Conservation (phyloP, 2,888 invertebrate species). For the Celastrina argiolus region DNA sequence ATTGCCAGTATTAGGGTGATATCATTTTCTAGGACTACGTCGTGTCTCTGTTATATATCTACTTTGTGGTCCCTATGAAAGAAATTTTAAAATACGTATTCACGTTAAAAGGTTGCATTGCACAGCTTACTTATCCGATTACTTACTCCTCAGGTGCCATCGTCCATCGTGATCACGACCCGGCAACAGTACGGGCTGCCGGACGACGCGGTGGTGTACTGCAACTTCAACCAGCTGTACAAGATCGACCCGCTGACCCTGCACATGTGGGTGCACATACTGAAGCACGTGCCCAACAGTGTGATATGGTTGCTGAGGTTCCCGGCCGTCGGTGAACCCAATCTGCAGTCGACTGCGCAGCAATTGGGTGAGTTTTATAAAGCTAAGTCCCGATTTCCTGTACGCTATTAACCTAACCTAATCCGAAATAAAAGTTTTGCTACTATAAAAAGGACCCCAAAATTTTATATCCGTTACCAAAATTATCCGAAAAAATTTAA, state of each 20-base stretch:
- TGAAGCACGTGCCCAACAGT: constrained; percentile 96
- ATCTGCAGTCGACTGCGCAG: constrained; percentile 88
- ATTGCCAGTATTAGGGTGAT: no score
- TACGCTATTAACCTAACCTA: no score
- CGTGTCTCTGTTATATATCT: no score
- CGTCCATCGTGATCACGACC: constrained; percentile 96
- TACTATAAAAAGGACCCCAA: no score
- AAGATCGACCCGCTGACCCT: constrained; percentile 98
- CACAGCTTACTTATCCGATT: not conserved
- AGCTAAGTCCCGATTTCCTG: no score
- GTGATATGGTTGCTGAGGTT: constrained; percentile 97
- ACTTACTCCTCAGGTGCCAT: constrained; percentile 71
- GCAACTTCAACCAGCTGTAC: constrained; percentile 99
- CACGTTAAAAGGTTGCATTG: no score
- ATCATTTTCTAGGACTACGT: no score
- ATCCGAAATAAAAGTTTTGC: no score
- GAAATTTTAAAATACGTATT: no score
- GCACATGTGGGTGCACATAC: constrained; percentile 96
- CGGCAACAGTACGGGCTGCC: constrained; percentile 97
- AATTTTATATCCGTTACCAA: no score
- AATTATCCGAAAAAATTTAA: no score
- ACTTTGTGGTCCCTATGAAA: no score
- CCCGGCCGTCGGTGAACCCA: constrained; percentile 94
- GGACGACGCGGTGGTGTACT: constrained; percentile 98
- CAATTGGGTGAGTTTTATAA: constrained; percentile 80